Conservation (phyloP, 2,888 invertebrate genomes). For the Standfussiana lucernea region DNA sequence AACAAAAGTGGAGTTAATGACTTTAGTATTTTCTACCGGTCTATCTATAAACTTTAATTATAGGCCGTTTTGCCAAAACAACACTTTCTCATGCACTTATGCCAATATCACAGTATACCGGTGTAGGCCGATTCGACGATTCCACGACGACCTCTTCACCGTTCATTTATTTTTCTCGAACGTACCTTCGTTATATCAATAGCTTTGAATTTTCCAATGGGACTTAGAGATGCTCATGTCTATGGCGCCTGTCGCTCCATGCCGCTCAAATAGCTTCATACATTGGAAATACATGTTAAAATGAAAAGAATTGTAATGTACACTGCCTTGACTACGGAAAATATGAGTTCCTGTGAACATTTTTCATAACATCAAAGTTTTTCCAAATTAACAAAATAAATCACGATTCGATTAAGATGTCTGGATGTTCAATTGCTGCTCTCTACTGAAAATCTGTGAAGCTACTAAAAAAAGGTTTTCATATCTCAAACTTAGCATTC, state of each 20-base stretch:
- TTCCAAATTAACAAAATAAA: not conserved
- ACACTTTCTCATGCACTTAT: not conserved
- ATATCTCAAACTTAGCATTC: not conserved
- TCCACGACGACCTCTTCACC: not conserved
- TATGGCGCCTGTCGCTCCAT: not conserved
- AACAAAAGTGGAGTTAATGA: not conserved
- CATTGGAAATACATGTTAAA: not conserved
- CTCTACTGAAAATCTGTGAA: not conserved
- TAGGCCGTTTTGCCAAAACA: not conserved
- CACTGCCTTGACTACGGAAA: not conserved
- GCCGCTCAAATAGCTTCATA: no score
- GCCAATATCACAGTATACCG: not conserved
- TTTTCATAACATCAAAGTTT: no score
- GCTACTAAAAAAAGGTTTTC: not conserved
- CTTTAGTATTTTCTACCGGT: not conserved
- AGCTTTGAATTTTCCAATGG: constrained; percentile 11
- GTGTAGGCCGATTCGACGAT: not conserved
- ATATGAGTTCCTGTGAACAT: not conserved
- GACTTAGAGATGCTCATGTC: not conserved
- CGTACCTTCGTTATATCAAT: not conserved
- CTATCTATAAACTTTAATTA: not conserved
- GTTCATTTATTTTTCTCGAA: not conserved
- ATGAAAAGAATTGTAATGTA: not conserved
- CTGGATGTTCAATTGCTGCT: not conserved
- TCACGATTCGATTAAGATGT: not conserved